phyloP scores from a whole-genome alignment of 2,113 vertebrate genomes.

The Vombatus ursinus region DNA sequence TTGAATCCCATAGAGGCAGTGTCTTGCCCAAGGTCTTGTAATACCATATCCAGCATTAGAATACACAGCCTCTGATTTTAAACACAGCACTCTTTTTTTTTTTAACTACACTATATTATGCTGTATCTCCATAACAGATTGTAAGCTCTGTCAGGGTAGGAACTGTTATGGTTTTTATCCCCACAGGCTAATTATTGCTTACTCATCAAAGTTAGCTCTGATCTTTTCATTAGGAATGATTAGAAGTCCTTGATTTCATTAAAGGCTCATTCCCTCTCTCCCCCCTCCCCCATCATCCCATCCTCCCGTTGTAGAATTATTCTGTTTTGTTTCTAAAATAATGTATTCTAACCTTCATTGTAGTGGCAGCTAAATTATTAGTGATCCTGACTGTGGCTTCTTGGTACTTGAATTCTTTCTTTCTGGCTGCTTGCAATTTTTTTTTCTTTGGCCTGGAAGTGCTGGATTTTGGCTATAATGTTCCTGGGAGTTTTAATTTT shows the following conservation, averaged over 20 bases:
- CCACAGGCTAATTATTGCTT: not conserved
- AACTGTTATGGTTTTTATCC: not conserved
- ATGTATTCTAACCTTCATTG: not conserved
- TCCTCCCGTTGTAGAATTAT: not conserved
- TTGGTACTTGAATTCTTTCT: not conserved
- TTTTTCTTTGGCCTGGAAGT: not conserved
- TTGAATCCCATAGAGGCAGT: not conserved
- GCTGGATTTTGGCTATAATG: not conserved
- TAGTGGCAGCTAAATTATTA: not conserved
- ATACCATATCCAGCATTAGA: not conserved
- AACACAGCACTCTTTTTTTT: not conserved
- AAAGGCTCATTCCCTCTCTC: not conserved
- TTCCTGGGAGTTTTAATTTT: not conserved
- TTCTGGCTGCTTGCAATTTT: not conserved
- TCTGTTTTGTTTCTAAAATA: not conserved
- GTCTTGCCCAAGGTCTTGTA: not conserved
- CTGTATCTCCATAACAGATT: not conserved
- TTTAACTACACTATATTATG: not conserved
- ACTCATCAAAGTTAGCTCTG: not conserved
- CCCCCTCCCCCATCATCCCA: too few species aligned
- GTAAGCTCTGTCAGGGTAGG: not conserved
- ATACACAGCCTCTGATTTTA: not conserved
- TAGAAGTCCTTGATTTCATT: not conserved
- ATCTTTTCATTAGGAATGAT: not conserved
- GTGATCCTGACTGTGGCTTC: not conserved